phyloP scores from a whole-genome alignment of 92 coral and sea anemone species.

The Phenganax marumi region DNA sequence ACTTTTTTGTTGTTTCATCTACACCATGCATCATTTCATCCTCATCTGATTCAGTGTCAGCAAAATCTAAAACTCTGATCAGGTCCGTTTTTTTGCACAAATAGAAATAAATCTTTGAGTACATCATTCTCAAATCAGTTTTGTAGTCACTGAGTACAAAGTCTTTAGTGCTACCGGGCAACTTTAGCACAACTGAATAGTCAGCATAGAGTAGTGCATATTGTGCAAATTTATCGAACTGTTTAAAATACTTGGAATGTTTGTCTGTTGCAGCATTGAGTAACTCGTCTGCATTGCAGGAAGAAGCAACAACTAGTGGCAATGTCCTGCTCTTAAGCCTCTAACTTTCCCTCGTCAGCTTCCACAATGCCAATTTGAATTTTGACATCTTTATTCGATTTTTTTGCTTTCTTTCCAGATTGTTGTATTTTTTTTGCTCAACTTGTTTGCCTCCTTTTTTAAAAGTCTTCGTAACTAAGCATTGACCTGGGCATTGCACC shows the following conservation, averaged over 20 bases:
- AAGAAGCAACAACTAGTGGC: not conserved
- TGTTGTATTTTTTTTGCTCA: not conserved
- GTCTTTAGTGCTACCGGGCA: too few species aligned
- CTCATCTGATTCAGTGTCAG: too few species aligned
- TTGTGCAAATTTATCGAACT: conserved; percentile 6
- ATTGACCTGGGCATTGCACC: not conserved
- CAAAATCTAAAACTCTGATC: too few species aligned
- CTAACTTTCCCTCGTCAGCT: conserved; percentile 19
- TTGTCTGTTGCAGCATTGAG: conserved; percentile 10
- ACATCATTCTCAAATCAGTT: too few species aligned
- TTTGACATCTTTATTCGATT: conserved; percentile 21
- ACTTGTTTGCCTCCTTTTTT: not conserved
- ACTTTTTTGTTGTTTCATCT: too few species aligned
- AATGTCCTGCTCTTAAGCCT: conserved; percentile 19
- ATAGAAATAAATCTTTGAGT: too few species aligned
- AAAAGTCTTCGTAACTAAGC: not conserved
- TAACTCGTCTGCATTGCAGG: not conserved
- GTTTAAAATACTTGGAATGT: conserved; percentile 22
- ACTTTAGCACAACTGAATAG: too few species aligned
- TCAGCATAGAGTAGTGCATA: not conserved
- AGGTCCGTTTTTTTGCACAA: too few species aligned
- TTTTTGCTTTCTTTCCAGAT: not conserved
- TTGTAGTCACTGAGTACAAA: too few species aligned
- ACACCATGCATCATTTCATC: too few species aligned
- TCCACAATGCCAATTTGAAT: conserved; percentile 27